These are phyloP conservation scores for Romanogobio albipinnatus DNA, from an alignment of 2,113 vertebrate genomes.

Conservation along the genomic window DNA sequence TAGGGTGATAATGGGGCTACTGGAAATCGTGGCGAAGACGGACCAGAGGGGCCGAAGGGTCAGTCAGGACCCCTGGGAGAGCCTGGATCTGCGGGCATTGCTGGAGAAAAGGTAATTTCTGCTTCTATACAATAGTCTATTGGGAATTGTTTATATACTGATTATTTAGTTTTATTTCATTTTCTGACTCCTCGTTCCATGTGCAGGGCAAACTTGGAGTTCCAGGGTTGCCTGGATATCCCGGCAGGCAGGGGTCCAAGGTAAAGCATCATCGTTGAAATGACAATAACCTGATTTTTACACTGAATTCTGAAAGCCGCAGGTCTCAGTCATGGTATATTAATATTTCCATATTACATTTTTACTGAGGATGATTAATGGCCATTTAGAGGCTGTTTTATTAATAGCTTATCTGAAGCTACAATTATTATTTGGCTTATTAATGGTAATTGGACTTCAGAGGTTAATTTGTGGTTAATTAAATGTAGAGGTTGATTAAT, in stretches of 20 bases:
- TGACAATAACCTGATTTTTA: slow-evolving; percentile 25
- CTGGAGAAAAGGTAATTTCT: slow-evolving; percentile 85
- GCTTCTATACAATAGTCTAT: neutral
- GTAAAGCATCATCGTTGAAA: slow-evolving; percentile 59
- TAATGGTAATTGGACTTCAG: slow-evolving; percentile 73
- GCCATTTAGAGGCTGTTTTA: slow-evolving; percentile 70
- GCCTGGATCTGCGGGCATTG: slow-evolving; percentile 73
- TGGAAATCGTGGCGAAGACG: slow-evolving; percentile 86
- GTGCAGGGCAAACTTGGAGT: slow-evolving; percentile 80
- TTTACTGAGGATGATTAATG: slow-evolving; percentile 70
- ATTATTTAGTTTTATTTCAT: neutral
- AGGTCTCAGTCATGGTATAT: slow-evolving; percentile 64
- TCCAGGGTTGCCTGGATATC: slow-evolving; percentile 81
- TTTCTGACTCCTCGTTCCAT: neutral
- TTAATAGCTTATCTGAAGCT: slow-evolving; percentile 75
- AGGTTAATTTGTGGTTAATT: slow-evolving; percentile 76
- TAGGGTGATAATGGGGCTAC: slow-evolving; percentile 80
- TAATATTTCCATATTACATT: slow-evolving; percentile 58
- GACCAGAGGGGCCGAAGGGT: slow-evolving; percentile 87
- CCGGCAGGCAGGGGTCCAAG: slow-evolving; percentile 81
- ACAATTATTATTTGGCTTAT: slow-evolving; percentile 71
- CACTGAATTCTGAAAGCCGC: slow-evolving; percentile 44
- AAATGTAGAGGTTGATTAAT: slow-evolving; percentile 67
- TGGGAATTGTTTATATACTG: neutral
- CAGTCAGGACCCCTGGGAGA: slow-evolving; percentile 80